A percentile compares a stretch with the other conserved stretches of the same genome.
phyloP scores from a whole-genome alignment of 1,140 invertebrate genomes.

The Oryzaephilus surinamensis region DNA sequence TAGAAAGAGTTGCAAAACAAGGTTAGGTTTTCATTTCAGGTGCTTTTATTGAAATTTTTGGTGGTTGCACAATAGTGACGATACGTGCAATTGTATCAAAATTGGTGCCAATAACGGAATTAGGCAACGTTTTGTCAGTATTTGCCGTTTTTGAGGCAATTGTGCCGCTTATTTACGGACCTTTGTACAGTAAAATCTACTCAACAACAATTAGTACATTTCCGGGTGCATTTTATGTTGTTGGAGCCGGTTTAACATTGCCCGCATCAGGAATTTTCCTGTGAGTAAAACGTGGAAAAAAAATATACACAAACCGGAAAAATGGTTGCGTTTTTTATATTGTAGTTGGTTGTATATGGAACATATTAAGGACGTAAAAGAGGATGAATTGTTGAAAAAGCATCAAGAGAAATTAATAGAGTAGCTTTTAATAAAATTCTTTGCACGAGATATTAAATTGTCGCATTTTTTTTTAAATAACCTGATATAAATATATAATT shows the following conservation, averaged over 20 bases:
- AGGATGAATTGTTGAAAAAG: neutral
- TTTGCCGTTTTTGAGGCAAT: constrained; percentile 67
- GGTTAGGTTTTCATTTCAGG: too few relatives aligned
- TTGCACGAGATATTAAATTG: too few relatives aligned
- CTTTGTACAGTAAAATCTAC: constrained; percentile 66
- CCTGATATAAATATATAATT: too few relatives aligned
- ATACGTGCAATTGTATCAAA: constrained; percentile 70
- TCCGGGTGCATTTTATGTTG: constrained; percentile 69
- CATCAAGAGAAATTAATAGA: too few relatives aligned
- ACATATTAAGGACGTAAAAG: constrained; percentile 35
- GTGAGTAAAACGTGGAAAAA: too few relatives aligned
- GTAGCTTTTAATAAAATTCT: too few relatives aligned
- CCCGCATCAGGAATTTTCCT: constrained; percentile 67
- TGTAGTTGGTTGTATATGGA: constrained; percentile 45
- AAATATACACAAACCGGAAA: neutral
- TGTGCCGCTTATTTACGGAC: constrained; percentile 66
- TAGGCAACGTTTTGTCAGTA: constrained; percentile 69
- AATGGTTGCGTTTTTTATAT: constrained; percentile 10
- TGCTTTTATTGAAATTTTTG: constrained; percentile 61
- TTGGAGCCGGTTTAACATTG: constrained; percentile 58
- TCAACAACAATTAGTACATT: constrained; percentile 56
- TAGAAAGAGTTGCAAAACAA: too few relatives aligned
- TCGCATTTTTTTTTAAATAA: too few relatives aligned
- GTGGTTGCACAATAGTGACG: constrained; percentile 67
- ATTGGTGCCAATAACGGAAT: constrained; percentile 55